Base-by-base conservation (phyloP, 2,113 vertebrate genomes). In the Lipotes vexillifer region DNA sequence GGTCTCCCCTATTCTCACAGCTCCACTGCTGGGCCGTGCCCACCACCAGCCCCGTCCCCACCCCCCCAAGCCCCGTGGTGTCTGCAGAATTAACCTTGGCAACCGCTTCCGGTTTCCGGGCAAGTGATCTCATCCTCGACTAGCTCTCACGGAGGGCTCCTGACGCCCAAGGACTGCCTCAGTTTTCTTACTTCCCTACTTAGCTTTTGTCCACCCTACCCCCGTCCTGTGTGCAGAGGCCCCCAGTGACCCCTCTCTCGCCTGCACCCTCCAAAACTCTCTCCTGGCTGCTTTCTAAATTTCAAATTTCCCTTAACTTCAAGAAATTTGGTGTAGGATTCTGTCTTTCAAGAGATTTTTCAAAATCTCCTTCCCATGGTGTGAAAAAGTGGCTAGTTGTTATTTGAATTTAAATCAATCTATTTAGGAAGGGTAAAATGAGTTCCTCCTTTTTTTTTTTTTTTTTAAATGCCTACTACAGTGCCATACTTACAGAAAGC, bases 31-130 rank as follows among this genome's bases (percentile, higher is more conserved):
- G 31, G 59, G 27, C 21, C 4, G 7, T 74, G 46, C 29, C 44
- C 74, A 46, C 49, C 14, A 10, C 2, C 25, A 5, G 0, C 0
- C 0, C 15, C 0, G 3, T 0, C 36, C 10, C 14, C 44, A 9
- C 8, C 31, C 4, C 0, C 6, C 12, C 25, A 36, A 17, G 1
- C 7, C 57, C 15, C 15, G 29, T 1, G 5, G n/a, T 6, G 13
- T 23, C 38, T 74, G 61, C 8, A 9, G 36, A 78, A n/a, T 8
- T 29, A 18, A 5, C 52, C 36, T 31, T 25, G 1, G 41, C 0
- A 15, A 9, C 69, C 1, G 1, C 55, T 31, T 57, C 36, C 20
- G 38, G 38, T 27, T 38, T 20, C 74, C 25, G n/a, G 52, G 44
- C 18, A 29, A 5, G 68, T 6, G 13, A 33, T 2, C 36, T 69